Conservation (phyloP, 2,888 invertebrate species). For the Lordiphosa fenestrarum region DNA sequence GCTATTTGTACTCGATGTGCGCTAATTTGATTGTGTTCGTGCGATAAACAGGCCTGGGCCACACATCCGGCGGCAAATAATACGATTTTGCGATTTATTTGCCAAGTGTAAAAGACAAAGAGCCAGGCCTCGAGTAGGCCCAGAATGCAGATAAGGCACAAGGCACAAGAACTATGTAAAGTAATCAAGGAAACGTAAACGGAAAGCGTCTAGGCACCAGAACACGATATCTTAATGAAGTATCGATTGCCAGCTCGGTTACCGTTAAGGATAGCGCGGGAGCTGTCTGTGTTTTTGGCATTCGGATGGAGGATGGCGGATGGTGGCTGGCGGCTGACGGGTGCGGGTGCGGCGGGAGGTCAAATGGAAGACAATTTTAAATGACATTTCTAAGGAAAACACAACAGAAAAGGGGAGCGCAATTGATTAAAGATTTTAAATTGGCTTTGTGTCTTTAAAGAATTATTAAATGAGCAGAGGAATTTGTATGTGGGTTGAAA, state of each 20-base stretch:
- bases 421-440: background rate
- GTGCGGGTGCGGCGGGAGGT: background rate
- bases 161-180: constrained; percentile 67
- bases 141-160: constrained; percentile 54
- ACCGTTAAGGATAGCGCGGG: constrained; percentile 8
- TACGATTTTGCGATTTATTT: constrained; percentile 74
- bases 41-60: constrained; percentile 59
- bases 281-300: constrained; percentile 10
- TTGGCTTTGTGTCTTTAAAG: no score
- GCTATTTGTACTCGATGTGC: constrained; percentile 73
- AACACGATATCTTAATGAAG: constrained; percentile 76
- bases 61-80: constrained; percentile 71
- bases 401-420: constrained; percentile 36
- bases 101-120: constrained; percentile 67
- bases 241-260: constrained; percentile 60
- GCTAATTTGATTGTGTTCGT: constrained; percentile 75
- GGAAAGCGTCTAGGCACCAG: constrained; percentile 75
- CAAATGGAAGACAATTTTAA: constrained; percentile 55
- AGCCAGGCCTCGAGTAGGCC: constrained; percentile 31
- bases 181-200: constrained; percentile 77
- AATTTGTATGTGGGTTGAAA: no score
- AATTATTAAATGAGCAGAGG: no score
- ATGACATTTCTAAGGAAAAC: constrained; percentile 56
- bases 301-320: background rate
- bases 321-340: constrained; percentile 4